These are phyloP conservation scores for Parapsyche elsis DNA, from an alignment of 1,140 invertebrate species.

Conservation along the genomic window DNA sequence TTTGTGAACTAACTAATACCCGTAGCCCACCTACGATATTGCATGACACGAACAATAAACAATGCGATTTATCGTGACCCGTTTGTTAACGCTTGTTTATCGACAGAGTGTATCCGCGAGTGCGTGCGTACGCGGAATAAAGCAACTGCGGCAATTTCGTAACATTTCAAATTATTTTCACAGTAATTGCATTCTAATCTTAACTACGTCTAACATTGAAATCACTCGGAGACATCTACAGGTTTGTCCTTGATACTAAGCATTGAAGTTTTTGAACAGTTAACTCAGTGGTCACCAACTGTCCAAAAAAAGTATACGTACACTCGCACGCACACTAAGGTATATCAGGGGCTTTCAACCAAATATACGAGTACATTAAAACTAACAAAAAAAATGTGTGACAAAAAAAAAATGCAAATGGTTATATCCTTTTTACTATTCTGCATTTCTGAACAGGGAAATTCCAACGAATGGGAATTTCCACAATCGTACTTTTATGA, in stretches of 20 bases:
- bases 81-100: slow-evolving; percentile 9
- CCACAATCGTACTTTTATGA: no score
- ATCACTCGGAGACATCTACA: background rate
- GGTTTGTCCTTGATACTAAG: background rate
- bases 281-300: no score
- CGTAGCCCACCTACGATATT: slow-evolving; percentile 6
- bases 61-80: slow-evolving; percentile 20
- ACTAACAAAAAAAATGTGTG: no score
- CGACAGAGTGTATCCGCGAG: background rate
- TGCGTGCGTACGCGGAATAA: background rate
- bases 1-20: slow-evolving; percentile 27
- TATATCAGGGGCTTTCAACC: no score
- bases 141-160: background rate
- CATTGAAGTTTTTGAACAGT: background rate
- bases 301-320: no score
- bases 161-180: slow-evolving; percentile 7
- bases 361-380: no score
- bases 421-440: no score
- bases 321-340: no score
- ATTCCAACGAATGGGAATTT: no score
- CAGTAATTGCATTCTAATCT: background rate
- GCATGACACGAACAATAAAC: slow-evolving; percentile 30
- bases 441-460: no score
- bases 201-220: no score
- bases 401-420: no score